Percentiles rank a stretch among this genome's conserved stretches.
These are phyloP conservation scores for Ostrea denselamellosa DNA, from an alignment of 1,140 invertebrate genomes.

Conservation along the genomic window DNA sequence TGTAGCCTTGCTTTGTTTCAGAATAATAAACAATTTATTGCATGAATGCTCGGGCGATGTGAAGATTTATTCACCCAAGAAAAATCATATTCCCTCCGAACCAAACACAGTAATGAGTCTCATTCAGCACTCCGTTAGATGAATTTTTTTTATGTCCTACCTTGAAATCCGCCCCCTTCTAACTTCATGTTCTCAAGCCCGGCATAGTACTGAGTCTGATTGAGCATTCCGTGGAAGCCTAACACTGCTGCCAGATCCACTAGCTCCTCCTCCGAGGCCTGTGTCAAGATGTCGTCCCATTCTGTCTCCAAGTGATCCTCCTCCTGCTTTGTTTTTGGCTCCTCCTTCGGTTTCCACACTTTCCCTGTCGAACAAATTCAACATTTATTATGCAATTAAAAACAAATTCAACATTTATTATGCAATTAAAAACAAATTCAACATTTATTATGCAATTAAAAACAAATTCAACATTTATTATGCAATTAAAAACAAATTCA, in stretches of 20 bases:
- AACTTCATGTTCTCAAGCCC: conserved; percentile 25
- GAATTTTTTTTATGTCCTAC: neutral
- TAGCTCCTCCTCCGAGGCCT: conserved; percentile 97
- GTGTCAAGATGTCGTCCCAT: conserved; percentile 93
- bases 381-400: neutral
- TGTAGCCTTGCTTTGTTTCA: too few relatives aligned
- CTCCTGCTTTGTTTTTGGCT: conserved; percentile 88
- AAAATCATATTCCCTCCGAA: too few relatives aligned
- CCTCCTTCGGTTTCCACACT: conserved; percentile 91
- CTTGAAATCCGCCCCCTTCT: conserved; percentile 22
- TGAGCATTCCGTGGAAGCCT: conserved; percentile 99
- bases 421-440: too few relatives aligned
- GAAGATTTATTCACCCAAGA: too few relatives aligned
- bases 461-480: too few relatives aligned
- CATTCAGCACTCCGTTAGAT: conserved; percentile 93
- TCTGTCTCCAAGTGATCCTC: conserved; percentile 92
- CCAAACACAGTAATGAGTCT: conserved; percentile 88
- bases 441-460: too few relatives aligned
- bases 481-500: too few relatives aligned
- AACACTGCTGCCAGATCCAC: conserved; percentile 99
- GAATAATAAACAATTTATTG: too few relatives aligned
- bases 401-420: too few relatives aligned
- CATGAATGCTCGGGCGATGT: too few relatives aligned
- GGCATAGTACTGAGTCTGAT: conserved; percentile 91
- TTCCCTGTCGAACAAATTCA: conserved; percentile 74